Percentiles rank a stretch among this genome's conserved stretches.
phyloP scores from a whole-genome alignment of 2,113 vertebrate genomes.

The Neoarius graeffei region DNA sequence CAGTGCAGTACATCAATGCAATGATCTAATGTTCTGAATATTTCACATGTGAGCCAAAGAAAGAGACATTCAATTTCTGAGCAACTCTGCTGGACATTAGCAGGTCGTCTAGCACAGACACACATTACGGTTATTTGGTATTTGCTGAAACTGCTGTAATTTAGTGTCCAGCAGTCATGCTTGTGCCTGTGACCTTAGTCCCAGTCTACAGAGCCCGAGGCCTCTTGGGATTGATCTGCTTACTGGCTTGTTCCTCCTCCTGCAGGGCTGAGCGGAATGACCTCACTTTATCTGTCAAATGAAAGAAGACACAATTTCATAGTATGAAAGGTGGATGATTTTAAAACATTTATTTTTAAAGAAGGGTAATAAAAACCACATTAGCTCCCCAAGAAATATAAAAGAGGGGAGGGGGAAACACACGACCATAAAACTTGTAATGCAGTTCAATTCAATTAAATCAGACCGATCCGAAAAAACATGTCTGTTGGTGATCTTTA shows the following conservation, averaged over 20 bases:
- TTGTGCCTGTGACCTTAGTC: neutral
- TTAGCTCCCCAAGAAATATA: neutral
- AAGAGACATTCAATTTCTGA: slow-evolving; percentile 14
- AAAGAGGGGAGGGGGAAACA: too few relatives aligned
- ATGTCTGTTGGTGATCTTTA: neutral
- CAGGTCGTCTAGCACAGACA: slow-evolving; percentile 31
- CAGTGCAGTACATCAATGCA: slow-evolving; percentile 14
- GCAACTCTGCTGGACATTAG: slow-evolving; percentile 35
- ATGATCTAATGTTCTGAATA: slow-evolving; percentile 22
- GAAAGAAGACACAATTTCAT: slow-evolving; percentile 31
- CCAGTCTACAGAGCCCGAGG: slow-evolving; percentile 86
- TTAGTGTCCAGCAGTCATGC: slow-evolving; percentile 26
- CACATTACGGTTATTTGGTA: neutral
- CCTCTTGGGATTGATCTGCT: slow-evolving; percentile 97
- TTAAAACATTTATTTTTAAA: neutral
- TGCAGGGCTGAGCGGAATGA: slow-evolving; percentile 93
- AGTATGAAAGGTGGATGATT: neutral
- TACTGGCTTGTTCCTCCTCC: slow-evolving; percentile 98
- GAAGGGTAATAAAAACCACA: neutral
- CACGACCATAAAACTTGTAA: too few relatives aligned
- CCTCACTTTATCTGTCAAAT: slow-evolving; percentile 92
- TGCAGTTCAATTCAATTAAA: too few relatives aligned
- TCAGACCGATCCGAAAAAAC: neutral
- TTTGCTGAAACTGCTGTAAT: slow-evolving; percentile 19
- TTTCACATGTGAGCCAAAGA: slow-evolving; percentile 34